Evolutionary conservation across 2,888 invertebrate species (phyloP).

Genomic region (Limnephilus marmoratus): DNA sequence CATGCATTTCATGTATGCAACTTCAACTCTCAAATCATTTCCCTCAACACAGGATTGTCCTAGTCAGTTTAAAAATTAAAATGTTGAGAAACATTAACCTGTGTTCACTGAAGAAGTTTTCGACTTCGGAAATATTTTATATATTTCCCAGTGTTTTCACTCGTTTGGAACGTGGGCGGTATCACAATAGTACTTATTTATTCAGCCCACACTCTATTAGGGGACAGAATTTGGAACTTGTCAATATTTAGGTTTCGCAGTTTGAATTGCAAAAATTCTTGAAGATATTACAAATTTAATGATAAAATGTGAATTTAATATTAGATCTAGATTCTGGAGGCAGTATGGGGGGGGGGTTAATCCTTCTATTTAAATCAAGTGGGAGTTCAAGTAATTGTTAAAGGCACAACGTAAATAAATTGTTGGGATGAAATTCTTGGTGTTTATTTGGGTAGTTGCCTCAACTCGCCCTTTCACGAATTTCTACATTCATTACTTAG

Average conservation of each 20-base stretch:
- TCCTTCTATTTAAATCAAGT: not conserved
- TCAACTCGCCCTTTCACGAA: too few relatives aligned
- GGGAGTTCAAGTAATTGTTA: not conserved
- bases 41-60: too few relatives aligned
- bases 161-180: not conserved
- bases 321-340: not conserved
- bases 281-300: not conserved
- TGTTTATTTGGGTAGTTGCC: too few relatives aligned
- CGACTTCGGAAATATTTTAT: not conserved
- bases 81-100: too few relatives aligned
- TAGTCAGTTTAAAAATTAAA: too few relatives aligned
- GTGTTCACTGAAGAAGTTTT: not conserved
- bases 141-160: not conserved
- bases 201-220: not conserved
- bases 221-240: not conserved
- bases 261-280: not conserved
- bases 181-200: not conserved
- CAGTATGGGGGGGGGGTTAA: too few relatives aligned
- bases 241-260: not conserved
- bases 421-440: too few relatives aligned
- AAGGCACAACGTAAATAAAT: not conserved
- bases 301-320: not conserved
- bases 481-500: too few relatives aligned
- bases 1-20: too few relatives aligned
- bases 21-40: too few relatives aligned